Evolutionary conservation across 2,888 invertebrate species (phyloP).

Genomic region (Lycaena phlaeas): DNA sequence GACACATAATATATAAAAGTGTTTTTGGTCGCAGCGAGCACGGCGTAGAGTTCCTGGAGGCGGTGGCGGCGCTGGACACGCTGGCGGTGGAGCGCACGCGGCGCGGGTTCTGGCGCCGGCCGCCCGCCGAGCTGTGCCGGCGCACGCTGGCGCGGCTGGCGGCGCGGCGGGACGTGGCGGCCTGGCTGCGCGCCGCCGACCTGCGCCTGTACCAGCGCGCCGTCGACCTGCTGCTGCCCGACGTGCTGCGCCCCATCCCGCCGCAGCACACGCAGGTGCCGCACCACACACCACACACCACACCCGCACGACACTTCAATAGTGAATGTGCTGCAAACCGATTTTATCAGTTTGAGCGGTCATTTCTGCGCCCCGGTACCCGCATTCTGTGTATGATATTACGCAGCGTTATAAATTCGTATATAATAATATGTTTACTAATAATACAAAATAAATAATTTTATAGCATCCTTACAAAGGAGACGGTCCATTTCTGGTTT

Average conservation of each 20-base stretch:
- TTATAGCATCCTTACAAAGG: too few relatives aligned
- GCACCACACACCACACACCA: conserved; percentile 47
- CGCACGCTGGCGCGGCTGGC: conserved; percentile 88
- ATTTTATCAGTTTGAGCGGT: too few relatives aligned
- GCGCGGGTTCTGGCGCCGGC: conserved; percentile 92
- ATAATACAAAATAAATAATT: too few relatives aligned
- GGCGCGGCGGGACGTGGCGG: conserved; percentile 75
- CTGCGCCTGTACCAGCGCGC: conserved; percentile 95
- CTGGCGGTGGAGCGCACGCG: conserved; percentile 91
- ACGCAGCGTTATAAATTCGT: too few relatives aligned
- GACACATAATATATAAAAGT: too few relatives aligned
- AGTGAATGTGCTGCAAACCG: too few relatives aligned
- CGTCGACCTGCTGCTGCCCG: conserved; percentile 96
- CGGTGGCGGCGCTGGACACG: conserved; percentile 92
- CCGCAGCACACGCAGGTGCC: conserved; percentile 95
- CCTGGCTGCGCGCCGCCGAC: conserved; percentile 88
- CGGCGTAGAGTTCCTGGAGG: conserved; percentile 93
- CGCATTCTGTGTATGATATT: too few relatives aligned
- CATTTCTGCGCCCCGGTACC: too few relatives aligned
- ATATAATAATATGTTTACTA: too few relatives aligned
- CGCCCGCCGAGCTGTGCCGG: conserved; percentile 88
- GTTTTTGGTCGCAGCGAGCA: conserved; percentile 81
- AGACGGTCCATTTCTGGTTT: too few relatives aligned
- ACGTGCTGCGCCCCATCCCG: conserved; percentile 95
- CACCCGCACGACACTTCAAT: too few relatives aligned